Percentiles rank a stretch among this genome's conserved stretches.
Evolutionary conservation across 2,888 invertebrate genomes (phyloP).

Genomic region (Pristionchus maxplancki): DNA sequence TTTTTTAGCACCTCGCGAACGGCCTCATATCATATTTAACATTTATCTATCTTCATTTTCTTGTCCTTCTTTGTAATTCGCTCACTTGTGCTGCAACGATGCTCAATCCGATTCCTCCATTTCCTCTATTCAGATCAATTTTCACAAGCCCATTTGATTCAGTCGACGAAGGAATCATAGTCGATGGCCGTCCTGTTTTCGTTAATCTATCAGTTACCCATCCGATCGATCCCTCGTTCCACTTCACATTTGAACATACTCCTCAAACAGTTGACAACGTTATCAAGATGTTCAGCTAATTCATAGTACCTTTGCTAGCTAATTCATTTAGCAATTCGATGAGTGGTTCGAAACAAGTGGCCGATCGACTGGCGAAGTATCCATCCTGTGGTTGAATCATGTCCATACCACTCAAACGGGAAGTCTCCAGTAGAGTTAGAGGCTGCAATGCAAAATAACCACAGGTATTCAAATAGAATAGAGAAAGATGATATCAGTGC

Average conservation of each 20-base stretch:
- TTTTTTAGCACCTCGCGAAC: no score
- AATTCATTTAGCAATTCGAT: neutral
- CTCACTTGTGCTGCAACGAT: conserved; percentile 95
- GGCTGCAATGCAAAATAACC: no score
- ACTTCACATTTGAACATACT: conserved; percentile 5
- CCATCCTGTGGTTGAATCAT: conserved; percentile 97
- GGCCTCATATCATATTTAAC: no score
- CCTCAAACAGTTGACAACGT: neutral
- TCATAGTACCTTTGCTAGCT: neutral
- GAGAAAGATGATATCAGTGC: no score
- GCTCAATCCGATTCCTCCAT: conserved; percentile 96
- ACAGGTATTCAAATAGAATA: no score
- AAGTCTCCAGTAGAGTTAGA: conserved; percentile 91
- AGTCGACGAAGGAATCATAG: no score
- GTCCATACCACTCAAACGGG: conserved; percentile 88
- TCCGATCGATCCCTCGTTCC: conserved; percentile 10
- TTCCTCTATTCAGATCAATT: conserved; percentile 85
- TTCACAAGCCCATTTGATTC: conserved; percentile 46
- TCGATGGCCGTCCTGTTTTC: no score
- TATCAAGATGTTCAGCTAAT: no score
- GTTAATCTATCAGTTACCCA: no score
- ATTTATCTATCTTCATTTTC: neutral
- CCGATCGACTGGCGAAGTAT: conserved; percentile 83
- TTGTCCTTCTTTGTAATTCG: neutral
- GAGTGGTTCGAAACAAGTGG: conserved; percentile 53